phyloP scores from a whole-genome alignment of 1,140 invertebrate species.

The Sycophila sp. region DNA sequence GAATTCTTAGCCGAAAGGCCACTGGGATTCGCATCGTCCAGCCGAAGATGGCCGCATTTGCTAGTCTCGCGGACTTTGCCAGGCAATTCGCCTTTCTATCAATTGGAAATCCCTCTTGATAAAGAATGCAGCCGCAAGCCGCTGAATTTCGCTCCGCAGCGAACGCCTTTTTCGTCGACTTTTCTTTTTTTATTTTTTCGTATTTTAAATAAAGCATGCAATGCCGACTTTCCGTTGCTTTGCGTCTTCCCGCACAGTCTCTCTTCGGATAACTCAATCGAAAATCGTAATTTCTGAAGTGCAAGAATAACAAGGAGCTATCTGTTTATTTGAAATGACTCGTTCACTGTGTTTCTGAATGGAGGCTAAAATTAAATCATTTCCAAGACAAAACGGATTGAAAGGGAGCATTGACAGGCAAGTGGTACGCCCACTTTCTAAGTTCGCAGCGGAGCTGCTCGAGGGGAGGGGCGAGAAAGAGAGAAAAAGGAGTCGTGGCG shows the following conservation, averaged over 20 bases:
- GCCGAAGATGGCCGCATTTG: conserved; percentile 1
- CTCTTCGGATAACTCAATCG: too few relatives aligned
- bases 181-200: too few relatives aligned
- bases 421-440: conserved; percentile 44
- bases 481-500: conserved; percentile 5
- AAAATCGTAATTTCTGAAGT: too few relatives aligned
- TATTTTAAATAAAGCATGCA: too few relatives aligned
- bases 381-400: conserved; percentile 40
- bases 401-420: conserved; percentile 47
- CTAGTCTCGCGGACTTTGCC: neutral
- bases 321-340: neutral
- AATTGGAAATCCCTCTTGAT: conserved; percentile 39
- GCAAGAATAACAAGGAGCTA: neutral
- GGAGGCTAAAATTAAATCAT: conserved; percentile 36
- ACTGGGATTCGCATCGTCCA: neutral
- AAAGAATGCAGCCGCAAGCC: conserved; percentile 35
- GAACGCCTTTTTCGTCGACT: too few relatives aligned
- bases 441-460: conserved; percentile 17
- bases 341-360: neutral
- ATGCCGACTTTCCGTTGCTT: too few relatives aligned
- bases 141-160: conserved; percentile 7
- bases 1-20: neutral
- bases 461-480: conserved; percentile 11
- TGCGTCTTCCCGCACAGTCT: too few relatives aligned
- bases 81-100: neutral